phyloP scores from a whole-genome alignment of 23 tunicate species.

The Corella eumyota region DNA sequence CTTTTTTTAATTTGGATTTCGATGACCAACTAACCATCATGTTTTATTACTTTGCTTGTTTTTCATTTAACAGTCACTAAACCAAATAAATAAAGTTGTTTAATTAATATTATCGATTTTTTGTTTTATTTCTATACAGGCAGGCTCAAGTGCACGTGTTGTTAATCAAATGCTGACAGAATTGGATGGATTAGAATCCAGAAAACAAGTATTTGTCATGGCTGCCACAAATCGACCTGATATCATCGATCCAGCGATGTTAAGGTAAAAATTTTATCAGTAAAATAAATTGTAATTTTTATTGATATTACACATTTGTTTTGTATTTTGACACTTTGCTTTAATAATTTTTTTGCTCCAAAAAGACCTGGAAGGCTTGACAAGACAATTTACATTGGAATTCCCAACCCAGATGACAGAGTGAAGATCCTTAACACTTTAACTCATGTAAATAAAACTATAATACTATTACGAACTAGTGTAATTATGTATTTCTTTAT shows the following conservation, averaged over 20 bases:
- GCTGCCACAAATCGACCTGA: conserved; percentile 96
- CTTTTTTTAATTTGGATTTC: too few species aligned
- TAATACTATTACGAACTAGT: too few species aligned
- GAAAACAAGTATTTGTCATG: conserved; percentile 51
- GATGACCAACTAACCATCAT: too few species aligned
- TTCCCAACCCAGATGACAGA: conserved; percentile 54
- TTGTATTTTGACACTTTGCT: too few species aligned
- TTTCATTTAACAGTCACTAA: too few species aligned
- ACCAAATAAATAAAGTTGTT: background rate
- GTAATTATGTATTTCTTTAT: too few species aligned
- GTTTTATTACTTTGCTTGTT: too few species aligned
- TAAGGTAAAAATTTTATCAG: conserved; percentile 41
- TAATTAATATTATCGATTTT: background rate
- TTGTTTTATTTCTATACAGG: background rate
- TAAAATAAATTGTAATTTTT: too few species aligned
- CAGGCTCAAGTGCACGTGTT: conserved; percentile 40
- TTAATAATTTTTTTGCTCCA: too few species aligned
- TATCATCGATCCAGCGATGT: conserved; percentile 81
- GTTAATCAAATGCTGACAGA: conserved; percentile 97
- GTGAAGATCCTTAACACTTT: conserved; percentile 57
- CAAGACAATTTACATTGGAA: conserved; percentile 17
- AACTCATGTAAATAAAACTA: conserved; percentile 73
- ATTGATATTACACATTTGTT: too few species aligned
- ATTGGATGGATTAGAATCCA: conserved; percentile 71
- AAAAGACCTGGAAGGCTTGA: conserved; percentile 90